A percentile compares a stretch with the other conserved stretches of the same genome.
Conservation (phyloP, 1,140 invertebrate genomes). For the Anoplolepis gracilipes region DNA sequence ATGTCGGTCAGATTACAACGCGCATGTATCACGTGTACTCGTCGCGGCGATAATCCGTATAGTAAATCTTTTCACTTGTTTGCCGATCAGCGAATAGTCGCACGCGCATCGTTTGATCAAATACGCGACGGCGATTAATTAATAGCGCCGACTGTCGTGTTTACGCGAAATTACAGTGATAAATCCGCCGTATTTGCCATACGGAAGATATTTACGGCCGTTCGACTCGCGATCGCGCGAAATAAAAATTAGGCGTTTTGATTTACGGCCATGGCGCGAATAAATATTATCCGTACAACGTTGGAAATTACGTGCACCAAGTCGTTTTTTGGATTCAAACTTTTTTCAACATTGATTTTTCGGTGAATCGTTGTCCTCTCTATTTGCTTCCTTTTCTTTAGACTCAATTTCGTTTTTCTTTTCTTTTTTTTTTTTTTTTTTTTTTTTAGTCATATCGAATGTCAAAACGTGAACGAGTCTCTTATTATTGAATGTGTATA, state of each 20-base stretch:
- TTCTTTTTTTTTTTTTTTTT: background rate
- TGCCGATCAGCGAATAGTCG: constrained; percentile 40
- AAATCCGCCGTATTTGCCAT: constrained; percentile 58
- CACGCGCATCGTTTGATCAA: constrained; percentile 50
- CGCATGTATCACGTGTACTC: background rate
- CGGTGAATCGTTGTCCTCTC: background rate
- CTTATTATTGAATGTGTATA: background rate
- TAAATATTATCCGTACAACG: constrained; percentile 4
- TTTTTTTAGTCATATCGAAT: background rate
- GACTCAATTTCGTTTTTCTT: background rate
- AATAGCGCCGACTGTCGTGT: constrained; percentile 54
- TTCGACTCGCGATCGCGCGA: constrained; percentile 40
- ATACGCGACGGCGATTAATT: constrained; percentile 47
- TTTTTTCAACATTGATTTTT: background rate
- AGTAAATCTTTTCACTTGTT: constrained; percentile 59
- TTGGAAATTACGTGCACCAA: background rate
- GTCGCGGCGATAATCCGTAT: constrained; percentile 26
- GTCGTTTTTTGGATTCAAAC: too few species aligned
- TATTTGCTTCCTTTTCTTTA: background rate
- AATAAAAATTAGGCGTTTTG: constrained; percentile 56
- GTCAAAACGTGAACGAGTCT: background rate
- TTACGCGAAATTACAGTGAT: constrained; percentile 62
- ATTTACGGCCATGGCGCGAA: constrained; percentile 28
- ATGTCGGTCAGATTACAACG: background rate
- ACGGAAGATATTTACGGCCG: constrained; percentile 50